A percentile compares a stretch with the other conserved stretches of the same genome.
phyloP scores from a whole-genome alignment of 2,888 invertebrate species.

The Portevinia maculata region DNA sequence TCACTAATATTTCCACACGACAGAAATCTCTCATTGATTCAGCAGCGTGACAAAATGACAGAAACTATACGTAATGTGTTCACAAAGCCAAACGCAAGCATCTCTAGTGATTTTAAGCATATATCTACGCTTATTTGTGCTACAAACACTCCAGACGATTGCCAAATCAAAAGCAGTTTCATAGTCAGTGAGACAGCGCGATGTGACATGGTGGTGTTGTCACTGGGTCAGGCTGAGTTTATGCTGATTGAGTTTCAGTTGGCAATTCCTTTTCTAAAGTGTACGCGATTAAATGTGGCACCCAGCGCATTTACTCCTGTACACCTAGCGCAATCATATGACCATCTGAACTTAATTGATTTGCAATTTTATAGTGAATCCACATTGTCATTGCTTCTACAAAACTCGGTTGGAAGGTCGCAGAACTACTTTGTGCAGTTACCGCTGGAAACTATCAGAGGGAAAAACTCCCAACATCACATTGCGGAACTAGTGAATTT shows the following conservation, averaged over 20 bases:
- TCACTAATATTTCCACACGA: constrained; percentile 90
- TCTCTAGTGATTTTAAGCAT: constrained; percentile 86
- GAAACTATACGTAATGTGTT: constrained; percentile 87
- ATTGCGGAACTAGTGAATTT: constrained; percentile 78
- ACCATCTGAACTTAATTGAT: constrained; percentile 85
- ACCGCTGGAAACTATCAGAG: constrained; percentile 80
- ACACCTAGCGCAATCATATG: constrained; percentile 74
- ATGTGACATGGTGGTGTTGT: constrained; percentile 78
- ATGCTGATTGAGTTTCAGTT: constrained; percentile 80
- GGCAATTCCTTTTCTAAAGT: constrained; percentile 82
- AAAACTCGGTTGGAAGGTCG: constrained; percentile 83
- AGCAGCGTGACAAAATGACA: constrained; percentile 90
- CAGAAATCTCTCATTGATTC: constrained; percentile 90
- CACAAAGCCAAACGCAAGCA: constrained; percentile 86
- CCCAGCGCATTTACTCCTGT: constrained; percentile 81
- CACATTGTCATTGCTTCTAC: constrained; percentile 88
- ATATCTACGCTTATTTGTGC: constrained; percentile 84
- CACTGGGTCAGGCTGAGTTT: constrained; percentile 79
- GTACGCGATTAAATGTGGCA: constrained; percentile 84
- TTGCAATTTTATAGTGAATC: constrained; percentile 88
- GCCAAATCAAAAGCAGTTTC: constrained; percentile 77
- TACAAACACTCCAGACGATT: constrained; percentile 70
- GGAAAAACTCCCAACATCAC: constrained; percentile 81
- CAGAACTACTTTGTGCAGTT: constrained; percentile 83
- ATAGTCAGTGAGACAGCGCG: constrained; percentile 77